These are phyloP conservation scores for Leptinotarsa rubiginosa DNA, from an alignment of 2,888 invertebrate genomes.

Conservation along the genomic window DNA sequence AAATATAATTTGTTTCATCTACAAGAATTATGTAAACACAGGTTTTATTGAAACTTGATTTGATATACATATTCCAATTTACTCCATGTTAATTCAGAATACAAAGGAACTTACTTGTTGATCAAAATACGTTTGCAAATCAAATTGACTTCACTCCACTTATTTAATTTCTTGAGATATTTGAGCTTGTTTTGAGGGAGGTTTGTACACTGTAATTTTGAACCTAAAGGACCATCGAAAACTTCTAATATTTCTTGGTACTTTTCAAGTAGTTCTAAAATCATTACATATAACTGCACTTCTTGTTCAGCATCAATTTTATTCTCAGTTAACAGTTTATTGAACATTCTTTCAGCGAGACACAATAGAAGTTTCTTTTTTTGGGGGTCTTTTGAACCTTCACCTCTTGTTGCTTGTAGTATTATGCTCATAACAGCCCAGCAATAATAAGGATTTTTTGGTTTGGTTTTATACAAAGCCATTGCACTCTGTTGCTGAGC, in stretches of 20 bases:
- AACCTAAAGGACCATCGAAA: constrained; percentile 81
- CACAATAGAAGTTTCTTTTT: constrained; percentile 81
- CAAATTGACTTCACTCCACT: constrained; percentile 81
- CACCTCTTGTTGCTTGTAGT: constrained; percentile 78
- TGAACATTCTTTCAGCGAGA: constrained; percentile 93
- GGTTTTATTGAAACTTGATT: constrained; percentile 4
- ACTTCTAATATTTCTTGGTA: constrained; percentile 84
- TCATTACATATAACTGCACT: constrained; percentile 89
- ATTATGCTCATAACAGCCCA: constrained; percentile 98
- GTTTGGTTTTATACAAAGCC: constrained; percentile 88
- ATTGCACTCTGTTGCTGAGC: constrained; percentile 92
- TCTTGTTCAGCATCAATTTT: constrained; percentile 95
- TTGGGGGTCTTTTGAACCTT: constrained; percentile 67
- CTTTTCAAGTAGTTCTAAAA: constrained; percentile 84
- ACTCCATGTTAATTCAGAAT: too few species aligned
- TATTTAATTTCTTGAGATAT: constrained; percentile 77
- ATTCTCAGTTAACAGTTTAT: constrained; percentile 87
- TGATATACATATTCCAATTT: not conserved
- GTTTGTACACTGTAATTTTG: constrained; percentile 76
- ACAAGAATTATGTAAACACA: constrained; percentile 7
- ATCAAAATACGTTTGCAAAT: constrained; percentile 80
- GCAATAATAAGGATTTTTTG: constrained; percentile 96
- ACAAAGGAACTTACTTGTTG: constrained; percentile 72
- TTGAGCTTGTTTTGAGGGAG: constrained; percentile 79
- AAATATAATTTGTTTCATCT: too few species aligned